A percentile compares a stretch with the other conserved stretches of the same genome.
phyloP scores from a whole-genome alignment of 2,888 invertebrate species.

The Muscina levida region DNA sequence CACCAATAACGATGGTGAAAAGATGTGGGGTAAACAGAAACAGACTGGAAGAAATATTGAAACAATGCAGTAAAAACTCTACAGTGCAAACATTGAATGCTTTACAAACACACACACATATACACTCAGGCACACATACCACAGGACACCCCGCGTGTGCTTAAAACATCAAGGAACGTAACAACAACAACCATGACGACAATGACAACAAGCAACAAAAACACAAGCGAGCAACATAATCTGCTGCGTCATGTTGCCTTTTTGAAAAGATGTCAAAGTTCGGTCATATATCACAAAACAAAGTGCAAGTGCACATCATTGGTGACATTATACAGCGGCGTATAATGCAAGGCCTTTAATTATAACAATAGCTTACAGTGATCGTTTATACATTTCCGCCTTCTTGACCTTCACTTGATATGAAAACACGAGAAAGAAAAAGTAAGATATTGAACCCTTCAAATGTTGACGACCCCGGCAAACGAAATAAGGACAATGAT shows the following conservation, averaged over 20 bases:
- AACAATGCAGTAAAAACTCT: slow-evolving; percentile 51
- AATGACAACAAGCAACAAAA: slow-evolving; percentile 4
- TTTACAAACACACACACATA: slow-evolving; percentile 12
- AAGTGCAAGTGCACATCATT: slow-evolving; percentile 41
- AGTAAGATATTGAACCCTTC: too few species aligned
- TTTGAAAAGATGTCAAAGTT: slow-evolving; percentile 68
- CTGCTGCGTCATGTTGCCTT: slow-evolving; percentile 66
- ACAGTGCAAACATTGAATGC: slow-evolving; percentile 27
- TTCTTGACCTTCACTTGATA: too few species aligned
- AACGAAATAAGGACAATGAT: too few species aligned
- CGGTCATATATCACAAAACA: slow-evolving; percentile 67
- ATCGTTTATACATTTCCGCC: too few species aligned
- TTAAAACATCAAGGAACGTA: slow-evolving; percentile 4
- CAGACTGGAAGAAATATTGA: slow-evolving; percentile 42
- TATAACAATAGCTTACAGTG: too few species aligned
- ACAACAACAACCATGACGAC: not conserved
- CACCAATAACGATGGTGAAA: slow-evolving; percentile 2
- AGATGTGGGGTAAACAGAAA: not conserved
- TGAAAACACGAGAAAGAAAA: too few species aligned
- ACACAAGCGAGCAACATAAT: slow-evolving; percentile 58
- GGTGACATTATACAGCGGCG: too few species aligned
- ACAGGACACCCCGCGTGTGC: not conserved
- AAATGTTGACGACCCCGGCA: too few species aligned
- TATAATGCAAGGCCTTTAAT: too few species aligned
- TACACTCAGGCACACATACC: slow-evolving; percentile 24